These are phyloP conservation scores for Adineta ricciae DNA, from an alignment of 2,888 invertebrate genomes.

Conservation along the genomic window DNA sequence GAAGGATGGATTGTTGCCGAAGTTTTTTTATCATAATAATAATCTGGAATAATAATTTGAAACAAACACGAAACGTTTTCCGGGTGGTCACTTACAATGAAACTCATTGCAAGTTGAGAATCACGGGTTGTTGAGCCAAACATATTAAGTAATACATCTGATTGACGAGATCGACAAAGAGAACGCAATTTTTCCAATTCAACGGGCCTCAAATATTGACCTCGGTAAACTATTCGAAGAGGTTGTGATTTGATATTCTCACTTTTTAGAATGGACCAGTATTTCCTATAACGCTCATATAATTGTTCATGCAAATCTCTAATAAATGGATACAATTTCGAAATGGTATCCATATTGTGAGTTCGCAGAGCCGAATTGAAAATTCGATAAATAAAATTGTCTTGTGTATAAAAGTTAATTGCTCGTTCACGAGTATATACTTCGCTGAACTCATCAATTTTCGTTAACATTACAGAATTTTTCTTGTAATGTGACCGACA, in stretches of 20 bases:
- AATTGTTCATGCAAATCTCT: neutral
- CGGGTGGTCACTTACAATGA: neutral
- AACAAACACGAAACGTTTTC: neutral
- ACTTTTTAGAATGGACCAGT: fast-evolving
- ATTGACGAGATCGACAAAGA: neutral
- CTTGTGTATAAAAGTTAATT: neutral
- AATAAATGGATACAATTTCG: neutral
- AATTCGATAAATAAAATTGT: neutral
- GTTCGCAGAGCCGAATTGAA: neutral
- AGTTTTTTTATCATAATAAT: neutral
- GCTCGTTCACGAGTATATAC: neutral
- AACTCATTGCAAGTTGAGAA: neutral
- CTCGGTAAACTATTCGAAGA: neutral
- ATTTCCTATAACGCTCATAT: neutral
- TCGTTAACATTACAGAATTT: neutral
- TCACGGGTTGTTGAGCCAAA: neutral
- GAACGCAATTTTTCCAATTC: neutral
- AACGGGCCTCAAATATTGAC: neutral
- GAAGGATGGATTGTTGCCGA: too few relatives aligned
- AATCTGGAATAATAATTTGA: neutral
- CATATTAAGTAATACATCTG: neutral
- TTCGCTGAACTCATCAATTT: neutral
- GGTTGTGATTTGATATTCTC: neutral
- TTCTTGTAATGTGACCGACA: neutral
- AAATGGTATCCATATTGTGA: neutral